phyloP scores from a whole-genome alignment of 2,113 vertebrate genomes.

The Spheniscus mendiculus region DNA sequence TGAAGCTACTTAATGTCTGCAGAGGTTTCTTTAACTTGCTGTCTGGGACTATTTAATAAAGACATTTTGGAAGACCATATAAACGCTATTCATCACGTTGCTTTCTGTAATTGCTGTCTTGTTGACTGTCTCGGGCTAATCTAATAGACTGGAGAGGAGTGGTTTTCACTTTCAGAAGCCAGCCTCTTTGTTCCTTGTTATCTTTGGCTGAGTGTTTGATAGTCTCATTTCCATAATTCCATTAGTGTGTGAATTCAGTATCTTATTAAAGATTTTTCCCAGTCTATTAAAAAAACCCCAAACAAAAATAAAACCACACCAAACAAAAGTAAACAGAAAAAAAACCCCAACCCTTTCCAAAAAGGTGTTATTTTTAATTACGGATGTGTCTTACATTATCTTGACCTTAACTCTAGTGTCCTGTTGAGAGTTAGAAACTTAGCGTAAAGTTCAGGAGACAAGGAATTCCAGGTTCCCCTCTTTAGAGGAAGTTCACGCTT shows the following conservation, averaged over 20 bases:
- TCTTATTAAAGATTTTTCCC: background rate
- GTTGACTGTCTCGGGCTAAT: slow-evolving; percentile 10
- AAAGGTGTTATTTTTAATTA: background rate
- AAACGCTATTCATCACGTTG: background rate
- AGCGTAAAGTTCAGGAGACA: background rate
- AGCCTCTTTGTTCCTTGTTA: slow-evolving; percentile 19
- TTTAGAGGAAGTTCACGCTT: background rate
- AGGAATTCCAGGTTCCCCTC: background rate
- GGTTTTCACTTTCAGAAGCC: slow-evolving; percentile 25
- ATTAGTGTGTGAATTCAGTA: slow-evolving; percentile 6
- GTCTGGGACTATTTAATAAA: slow-evolving; percentile 22
- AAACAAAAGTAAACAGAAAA: background rate
- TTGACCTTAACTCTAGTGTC: background rate
- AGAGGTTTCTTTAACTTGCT: slow-evolving; percentile 12
- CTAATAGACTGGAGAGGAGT: slow-evolving; percentile 1
- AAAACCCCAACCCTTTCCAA: background rate
- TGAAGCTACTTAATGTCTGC: background rate
- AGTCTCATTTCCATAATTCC: slow-evolving; percentile 29
- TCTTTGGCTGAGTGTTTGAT: slow-evolving; percentile 21
- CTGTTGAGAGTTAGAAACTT: background rate
- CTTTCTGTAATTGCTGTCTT: slow-evolving; percentile 26
- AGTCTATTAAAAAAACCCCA: background rate
- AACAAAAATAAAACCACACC: slow-evolving; percentile 5
- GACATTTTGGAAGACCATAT: background rate
- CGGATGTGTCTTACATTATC: background rate